Conservation (phyloP, 1,140 invertebrate genomes). For the Spodoptera frugiperda region DNA sequence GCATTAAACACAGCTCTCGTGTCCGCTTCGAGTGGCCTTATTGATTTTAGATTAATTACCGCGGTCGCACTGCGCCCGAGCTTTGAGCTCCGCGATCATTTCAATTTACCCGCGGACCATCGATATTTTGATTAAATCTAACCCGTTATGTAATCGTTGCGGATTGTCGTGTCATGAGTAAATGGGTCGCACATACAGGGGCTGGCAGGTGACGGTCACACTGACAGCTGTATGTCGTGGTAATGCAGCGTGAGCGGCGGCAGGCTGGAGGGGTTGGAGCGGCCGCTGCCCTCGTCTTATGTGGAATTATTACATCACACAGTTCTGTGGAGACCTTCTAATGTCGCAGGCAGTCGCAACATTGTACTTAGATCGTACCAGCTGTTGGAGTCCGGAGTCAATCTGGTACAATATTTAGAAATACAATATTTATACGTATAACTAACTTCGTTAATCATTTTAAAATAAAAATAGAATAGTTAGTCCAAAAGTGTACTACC, state of each 20-base stretch:
- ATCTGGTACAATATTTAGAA: too few species aligned
- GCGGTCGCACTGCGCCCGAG: conserved; percentile 1
- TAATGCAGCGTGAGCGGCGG: too few species aligned
- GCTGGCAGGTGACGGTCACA: background rate
- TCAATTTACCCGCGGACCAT: conserved; percentile 3
- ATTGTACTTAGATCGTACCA: too few species aligned
- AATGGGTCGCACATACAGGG: background rate
- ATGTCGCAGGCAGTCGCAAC: too few species aligned
- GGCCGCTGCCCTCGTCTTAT: background rate
- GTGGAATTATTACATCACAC: background rate
- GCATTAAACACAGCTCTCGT: conserved; percentile 30
- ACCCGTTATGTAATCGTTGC: background rate
- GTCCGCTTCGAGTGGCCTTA: conserved; percentile 37
- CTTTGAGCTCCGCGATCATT: conserved; percentile 13
- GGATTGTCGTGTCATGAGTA: background rate
- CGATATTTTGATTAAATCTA: conserved; percentile 29
- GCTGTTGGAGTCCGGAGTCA: too few species aligned
- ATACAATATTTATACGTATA: too few species aligned
- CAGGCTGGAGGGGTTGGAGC: too few species aligned
- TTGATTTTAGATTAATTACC: conserved; percentile 49
- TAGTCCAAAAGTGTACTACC: too few species aligned
- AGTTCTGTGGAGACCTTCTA: too few species aligned
- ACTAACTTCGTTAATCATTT: too few species aligned
- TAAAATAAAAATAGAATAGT: too few species aligned
- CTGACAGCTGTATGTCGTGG: background rate